Evolutionary conservation across 2,113 vertebrate species (phyloP), one percentile per base, ranked within the genome.

Genomic region (Lathamus discolor): DNA sequence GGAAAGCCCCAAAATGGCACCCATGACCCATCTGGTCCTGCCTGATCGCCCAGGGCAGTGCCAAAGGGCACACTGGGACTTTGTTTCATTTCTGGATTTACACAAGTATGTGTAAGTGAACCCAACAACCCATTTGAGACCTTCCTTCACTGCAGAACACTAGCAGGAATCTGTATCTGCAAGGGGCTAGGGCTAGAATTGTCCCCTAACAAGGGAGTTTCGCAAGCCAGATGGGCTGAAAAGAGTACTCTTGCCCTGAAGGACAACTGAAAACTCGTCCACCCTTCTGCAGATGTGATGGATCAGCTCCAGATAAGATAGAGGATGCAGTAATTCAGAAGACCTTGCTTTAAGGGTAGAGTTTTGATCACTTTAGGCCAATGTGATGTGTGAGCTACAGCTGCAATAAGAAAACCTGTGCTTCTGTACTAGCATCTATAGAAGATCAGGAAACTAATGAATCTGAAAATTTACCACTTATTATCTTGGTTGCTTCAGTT

Each of bases 401-500:
- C 20, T 88, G 92, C 31, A 74, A 74, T 19, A 61, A 63, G 67
- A 79, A 83, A 37, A 74, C 43, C 61, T 51, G n/a, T 1, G 14
- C 39, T 84, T 78, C 76, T 51, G n/a, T 33, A 39, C 61, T 48
- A 72, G 80, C 55, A 51, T 86, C 84, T 69, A 64, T 4, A 91
- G 69, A 48, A 82, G 69, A 89, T 72, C 69, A 79, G 86, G 57
- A 84, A 89, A 96, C 39, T 84, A 91, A 95, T 51, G 83, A 95
- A 95, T 84, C 66, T 43, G 52, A 93, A 95, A 95, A 93, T 89
- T 39, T 92, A 93, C 69, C 80, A 84, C 83, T 94, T 92, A 92
- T 92, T 93, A 79, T 72, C 68, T 89, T 89, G 69, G 73, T 61
- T 72, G 55, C 91, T 93, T 84, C 95, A 68, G 69, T 89, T 96